Evolutionary conservation across 2,797 vertebrate species (phyloP), one percentile per base, ranked within the genome.

Genomic region (Mus minutoides): DNA sequence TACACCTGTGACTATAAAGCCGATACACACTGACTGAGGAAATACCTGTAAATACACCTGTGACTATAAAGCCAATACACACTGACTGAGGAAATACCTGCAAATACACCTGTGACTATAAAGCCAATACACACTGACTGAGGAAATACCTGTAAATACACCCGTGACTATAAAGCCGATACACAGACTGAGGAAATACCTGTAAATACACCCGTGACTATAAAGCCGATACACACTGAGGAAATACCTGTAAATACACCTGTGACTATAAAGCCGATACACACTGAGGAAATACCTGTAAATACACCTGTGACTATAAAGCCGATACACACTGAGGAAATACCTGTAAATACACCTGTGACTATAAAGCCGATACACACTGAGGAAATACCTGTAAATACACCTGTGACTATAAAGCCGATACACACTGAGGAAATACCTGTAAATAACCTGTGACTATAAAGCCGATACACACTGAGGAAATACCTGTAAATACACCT

Each of bases 401-500:
- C n/a, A n/a, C n/a, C n/a, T n/a, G n/a, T n/a, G n/a, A n/a, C n/a
- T n/a, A n/a, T 17, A 88, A 31, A 93, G 46, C 37, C 69, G 19
- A 6, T 67, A 0, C 88, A 60, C 87, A 76, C 13, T 40, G 0
- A 52, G 69, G 11, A 14, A n/a, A 96, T 73, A 78, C 85, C 49
- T 84, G 88, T 60, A 79, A n/a, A n/a, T n/a, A n/a, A n/a, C n/a
- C n/a, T n/a, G n/a, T n/a, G n/a, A n/a, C n/a, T n/a, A n/a, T 17
- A 88, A 31, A 93, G 46, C 37, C 69, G 19, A 6, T 67, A 0
- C 88, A 60, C 87, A 76, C 13, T 40, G 0, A 52, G 69, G 11
- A 14, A n/a, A 96, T 73, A 78, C 85, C 49, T 84, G 88, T 60
- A 79, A n/a, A n/a, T n/a, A n/a, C n/a, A n/a, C n/a, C n/a, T n/a